Percentiles rank a stretch among this genome's conserved stretches.
These are phyloP conservation scores for Chaunax sp. DNA, from an alignment of 2,797 vertebrate genomes.

Conservation along the genomic window DNA sequence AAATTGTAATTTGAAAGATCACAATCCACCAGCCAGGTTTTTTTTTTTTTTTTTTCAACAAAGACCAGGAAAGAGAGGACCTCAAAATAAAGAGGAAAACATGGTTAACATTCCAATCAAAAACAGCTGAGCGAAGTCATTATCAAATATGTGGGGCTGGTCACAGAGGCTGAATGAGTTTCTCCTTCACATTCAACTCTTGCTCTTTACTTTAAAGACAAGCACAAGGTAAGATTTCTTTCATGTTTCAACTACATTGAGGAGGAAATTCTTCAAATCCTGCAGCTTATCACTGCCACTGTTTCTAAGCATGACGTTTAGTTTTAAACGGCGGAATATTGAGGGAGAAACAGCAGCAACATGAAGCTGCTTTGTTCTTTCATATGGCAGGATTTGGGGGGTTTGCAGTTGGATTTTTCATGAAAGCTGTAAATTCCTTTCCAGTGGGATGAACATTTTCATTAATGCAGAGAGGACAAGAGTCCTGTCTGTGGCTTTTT, in stretches of 20 bases:
- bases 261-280: slow-evolving; percentile 60
- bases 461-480: slow-evolving; percentile 42
- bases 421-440: slow-evolving; percentile 51
- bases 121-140: neutral
- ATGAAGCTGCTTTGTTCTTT: slow-evolving; percentile 69
- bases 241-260: slow-evolving; percentile 7
- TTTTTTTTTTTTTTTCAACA: no score
- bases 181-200: slow-evolving; percentile 7
- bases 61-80: no score
- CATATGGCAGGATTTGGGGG: slow-evolving; percentile 54
- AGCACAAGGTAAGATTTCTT: slow-evolving; percentile 15
- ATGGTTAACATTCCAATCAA: neutral
- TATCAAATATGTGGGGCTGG: neutral
- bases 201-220: slow-evolving; percentile 17
- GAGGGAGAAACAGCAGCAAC: slow-evolving; percentile 46
- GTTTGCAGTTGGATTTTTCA: slow-evolving; percentile 51
- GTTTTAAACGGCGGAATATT: slow-evolving; percentile 53
- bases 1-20: no score
- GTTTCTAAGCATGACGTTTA: slow-evolving; percentile 40
- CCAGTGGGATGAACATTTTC: slow-evolving; percentile 40
- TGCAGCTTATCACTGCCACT: slow-evolving; percentile 46
- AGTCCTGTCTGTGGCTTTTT: slow-evolving; percentile 23
- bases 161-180: neutral
- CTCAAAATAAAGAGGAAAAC: no score
- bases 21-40: no score